Conservation (phyloP, 2,888 invertebrate species). For the Orchesella flavescens region DNA sequence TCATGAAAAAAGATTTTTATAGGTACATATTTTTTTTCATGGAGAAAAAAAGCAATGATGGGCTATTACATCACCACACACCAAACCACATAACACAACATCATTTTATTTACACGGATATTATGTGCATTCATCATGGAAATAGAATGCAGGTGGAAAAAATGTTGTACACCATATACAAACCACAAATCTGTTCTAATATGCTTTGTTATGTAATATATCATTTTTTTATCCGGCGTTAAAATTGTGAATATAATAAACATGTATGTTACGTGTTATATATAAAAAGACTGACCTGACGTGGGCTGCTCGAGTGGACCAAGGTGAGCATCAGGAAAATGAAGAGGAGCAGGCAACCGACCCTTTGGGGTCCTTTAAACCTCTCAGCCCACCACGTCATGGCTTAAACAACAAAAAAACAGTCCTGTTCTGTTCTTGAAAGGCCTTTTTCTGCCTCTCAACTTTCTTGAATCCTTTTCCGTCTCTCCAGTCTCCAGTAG, state of each 20-base stretch:
- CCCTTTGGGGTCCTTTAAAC: constrained; percentile 69
- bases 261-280: constrained; percentile 16
- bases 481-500: neutral
- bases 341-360: constrained; percentile 64
- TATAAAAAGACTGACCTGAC: constrained; percentile 59
- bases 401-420: constrained; percentile 14
- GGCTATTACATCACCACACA: constrained; percentile 29
- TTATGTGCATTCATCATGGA: neutral
- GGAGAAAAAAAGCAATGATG: neutral
- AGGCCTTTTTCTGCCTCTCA: constrained; percentile 29
- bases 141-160: neutral
- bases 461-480: constrained; percentile 13
- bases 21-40: neutral
- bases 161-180: neutral
- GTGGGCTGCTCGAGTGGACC: constrained; percentile 64
- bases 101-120: constrained; percentile 30
- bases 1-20: constrained; percentile 34
- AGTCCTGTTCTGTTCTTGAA: constrained; percentile 46
- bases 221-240: neutral
- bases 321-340: constrained; percentile 63
- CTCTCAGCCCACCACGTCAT: constrained; percentile 68
- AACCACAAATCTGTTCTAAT: no score
- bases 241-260: constrained; percentile 14
- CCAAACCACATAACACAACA: no score
- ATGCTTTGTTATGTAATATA: neutral